phyloP scores from a whole-genome alignment of 2,797 vertebrate genomes.

The Melopsittacus undulatus region DNA sequence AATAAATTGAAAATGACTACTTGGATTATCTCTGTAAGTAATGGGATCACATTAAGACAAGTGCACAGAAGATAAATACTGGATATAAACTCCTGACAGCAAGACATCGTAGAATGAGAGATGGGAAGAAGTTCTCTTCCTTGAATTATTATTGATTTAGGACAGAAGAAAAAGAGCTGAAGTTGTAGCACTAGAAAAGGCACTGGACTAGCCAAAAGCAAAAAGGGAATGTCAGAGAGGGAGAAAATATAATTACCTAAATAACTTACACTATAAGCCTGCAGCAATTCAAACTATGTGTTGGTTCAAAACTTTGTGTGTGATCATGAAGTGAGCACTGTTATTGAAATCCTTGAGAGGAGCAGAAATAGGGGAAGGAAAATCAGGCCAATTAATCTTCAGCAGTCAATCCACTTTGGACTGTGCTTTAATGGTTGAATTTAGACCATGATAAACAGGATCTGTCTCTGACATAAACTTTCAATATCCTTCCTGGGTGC shows the following conservation, averaged over 20 bases:
- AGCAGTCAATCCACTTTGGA: background rate
- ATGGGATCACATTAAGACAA: slow-evolving; percentile 58
- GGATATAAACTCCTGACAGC: slow-evolving; percentile 43
- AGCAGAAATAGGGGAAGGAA: background rate
- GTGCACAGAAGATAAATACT: slow-evolving; percentile 53
- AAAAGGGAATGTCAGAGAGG: background rate
- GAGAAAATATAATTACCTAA: background rate
- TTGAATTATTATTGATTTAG: slow-evolving; percentile 1
- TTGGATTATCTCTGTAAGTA: slow-evolving; percentile 49
- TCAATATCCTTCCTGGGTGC: background rate
- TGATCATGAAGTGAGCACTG: background rate
- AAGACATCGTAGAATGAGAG: slow-evolving; percentile 20
- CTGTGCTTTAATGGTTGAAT: background rate
- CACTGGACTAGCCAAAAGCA: background rate
- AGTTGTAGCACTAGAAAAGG: background rate
- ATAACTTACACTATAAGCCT: background rate
- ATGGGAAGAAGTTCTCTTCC: slow-evolving; percentile 9
- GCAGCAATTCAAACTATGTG: background rate
- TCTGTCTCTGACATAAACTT: background rate
- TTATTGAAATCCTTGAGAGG: background rate
- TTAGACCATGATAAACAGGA: background rate
- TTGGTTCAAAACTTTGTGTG: background rate
- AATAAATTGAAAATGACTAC: slow-evolving; percentile 54
- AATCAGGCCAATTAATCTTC: background rate
- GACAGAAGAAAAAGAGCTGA: background rate